Base-by-base conservation (phyloP, 2,888 invertebrate genomes). In the Eucriotettix oculatus region DNA sequence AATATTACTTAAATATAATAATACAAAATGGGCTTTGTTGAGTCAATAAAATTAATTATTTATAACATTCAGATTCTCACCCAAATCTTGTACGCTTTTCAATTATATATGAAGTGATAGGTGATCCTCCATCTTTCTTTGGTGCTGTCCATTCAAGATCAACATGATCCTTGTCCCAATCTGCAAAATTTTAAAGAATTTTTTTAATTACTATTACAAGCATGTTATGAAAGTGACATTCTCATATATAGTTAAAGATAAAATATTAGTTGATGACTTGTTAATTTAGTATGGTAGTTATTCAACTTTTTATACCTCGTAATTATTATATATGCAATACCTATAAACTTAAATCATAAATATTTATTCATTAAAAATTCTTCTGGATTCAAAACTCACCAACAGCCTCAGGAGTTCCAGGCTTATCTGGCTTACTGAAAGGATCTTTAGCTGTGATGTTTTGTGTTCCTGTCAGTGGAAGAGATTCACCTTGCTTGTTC, bases 81-180 rank as follows among this genome's bases (percentile, higher is more conserved):
- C 89, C 88, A 69, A 86, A 87, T 72, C 84, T 87, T 54, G 90
- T 86, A 72, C 85, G 82, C 69, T 91, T 92, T 69, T 94, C 93
- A 68, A 94, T 85, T 60, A 94, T 84, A 69, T 92, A 94, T 43
- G 85, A 83, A 42, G 86, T 87, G 65, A 96, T 88, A 0, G 93
- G 92, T 41, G 93, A 85, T 16, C 95, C 95, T 16, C 94, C 94
- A 72, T 96, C 94, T 68, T 87, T 86, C 74, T 90, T 91, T 0
- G 99, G 98, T 59, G 94, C 85, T 10, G 91, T 84, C 98, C 99
- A 99, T 82, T 94, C 89, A 65, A 99, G 76, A 70, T 93, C 94
- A 70, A 97, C 95, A 70, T 91, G 93, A 73, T 95, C 90, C 69
- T 92, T 94, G 73, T 93, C 94, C 94, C 94, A 95, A 71, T 96